These are phyloP conservation scores for Alca torda DNA, from an alignment of 2,797 vertebrate genomes.

Conservation along the genomic window DNA sequence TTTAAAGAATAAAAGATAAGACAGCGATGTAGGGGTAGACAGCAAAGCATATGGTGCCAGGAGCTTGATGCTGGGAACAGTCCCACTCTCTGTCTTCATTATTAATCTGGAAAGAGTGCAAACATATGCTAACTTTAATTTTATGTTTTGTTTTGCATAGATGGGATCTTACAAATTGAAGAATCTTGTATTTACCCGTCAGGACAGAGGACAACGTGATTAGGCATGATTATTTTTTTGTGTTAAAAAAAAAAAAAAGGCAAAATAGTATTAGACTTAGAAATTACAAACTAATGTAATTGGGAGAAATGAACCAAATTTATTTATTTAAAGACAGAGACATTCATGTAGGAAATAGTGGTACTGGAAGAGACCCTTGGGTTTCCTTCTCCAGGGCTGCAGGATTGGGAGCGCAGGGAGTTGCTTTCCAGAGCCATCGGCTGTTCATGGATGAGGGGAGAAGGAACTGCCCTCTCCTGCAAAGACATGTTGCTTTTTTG, in stretches of 20 bases:
- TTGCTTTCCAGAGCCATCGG: background rate
- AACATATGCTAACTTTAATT: constrained; percentile 15
- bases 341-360: background rate
- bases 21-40: background rate
- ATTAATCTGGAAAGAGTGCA: constrained; percentile 8
- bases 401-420: background rate
- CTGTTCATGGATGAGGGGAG: background rate
- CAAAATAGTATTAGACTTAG: background rate
- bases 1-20: background rate
- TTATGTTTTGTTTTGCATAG: background rate
- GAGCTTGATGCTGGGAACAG: background rate
- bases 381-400: background rate
- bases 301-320: background rate
- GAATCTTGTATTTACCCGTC: background rate
- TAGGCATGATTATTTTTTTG: background rate
- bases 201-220: background rate
- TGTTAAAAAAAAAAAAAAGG: background rate
- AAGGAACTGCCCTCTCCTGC: background rate
- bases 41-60: constrained; percentile 24
- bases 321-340: background rate
- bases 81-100: background rate
- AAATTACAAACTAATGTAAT: background rate
- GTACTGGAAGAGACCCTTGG: background rate
- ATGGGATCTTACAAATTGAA: background rate
- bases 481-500: background rate